A percentile compares a stretch with the other conserved stretches of the same genome.
Conservation (phyloP, 2,797 vertebrate genomes). For the Neomorphus geoffroyi region DNA sequence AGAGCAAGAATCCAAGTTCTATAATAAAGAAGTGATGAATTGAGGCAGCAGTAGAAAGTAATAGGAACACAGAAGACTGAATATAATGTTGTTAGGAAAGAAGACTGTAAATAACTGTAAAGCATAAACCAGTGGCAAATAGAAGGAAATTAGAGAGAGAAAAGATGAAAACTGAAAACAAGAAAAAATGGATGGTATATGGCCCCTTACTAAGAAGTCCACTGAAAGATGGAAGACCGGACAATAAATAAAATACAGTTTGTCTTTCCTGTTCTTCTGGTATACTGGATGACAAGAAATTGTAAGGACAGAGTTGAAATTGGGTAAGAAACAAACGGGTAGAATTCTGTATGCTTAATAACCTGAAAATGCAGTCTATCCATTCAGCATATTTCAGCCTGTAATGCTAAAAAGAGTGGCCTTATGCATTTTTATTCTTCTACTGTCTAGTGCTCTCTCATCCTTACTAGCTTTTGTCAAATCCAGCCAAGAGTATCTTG, state of each 20-base stretch:
- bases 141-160: background rate
- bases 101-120: constrained; percentile 35
- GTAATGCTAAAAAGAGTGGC: background rate
- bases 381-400: background rate
- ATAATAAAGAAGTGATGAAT: constrained; percentile 54
- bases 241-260: background rate
- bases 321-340: background rate
- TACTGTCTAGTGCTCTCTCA: background rate
- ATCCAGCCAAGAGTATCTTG: background rate
- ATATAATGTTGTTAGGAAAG: constrained; percentile 18
- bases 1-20: constrained; percentile 33
- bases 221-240: background rate
- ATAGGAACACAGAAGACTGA: constrained; percentile 56
- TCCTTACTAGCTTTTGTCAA: background rate
- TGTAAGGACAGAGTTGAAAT: background rate
- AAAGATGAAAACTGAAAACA: background rate
- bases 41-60: constrained; percentile 36
- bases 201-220: background rate
- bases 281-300: background rate
- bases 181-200: background rate
- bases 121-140: background rate
- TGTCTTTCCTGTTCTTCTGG: background rate
- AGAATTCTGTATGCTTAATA: background rate
- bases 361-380: background rate
- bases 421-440: background rate